Evolutionary conservation across 2,888 invertebrate species (phyloP).

Genomic region (Ellobium chinense): DNA sequence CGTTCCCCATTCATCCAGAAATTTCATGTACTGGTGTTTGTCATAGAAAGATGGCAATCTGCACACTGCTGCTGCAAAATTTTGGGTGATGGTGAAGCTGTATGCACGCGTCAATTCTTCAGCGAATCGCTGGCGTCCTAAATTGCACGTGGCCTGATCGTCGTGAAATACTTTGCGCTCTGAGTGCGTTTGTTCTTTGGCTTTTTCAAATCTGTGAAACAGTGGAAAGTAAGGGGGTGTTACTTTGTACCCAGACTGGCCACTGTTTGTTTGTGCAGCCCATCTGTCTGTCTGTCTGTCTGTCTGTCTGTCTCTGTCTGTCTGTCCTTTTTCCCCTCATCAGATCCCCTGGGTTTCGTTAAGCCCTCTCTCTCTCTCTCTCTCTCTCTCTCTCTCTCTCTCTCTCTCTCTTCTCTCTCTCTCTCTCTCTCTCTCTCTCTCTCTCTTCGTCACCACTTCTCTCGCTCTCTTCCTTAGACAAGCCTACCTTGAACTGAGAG

Average conservation of each 20-base stretch:
- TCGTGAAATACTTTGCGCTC: constrained; percentile 47
- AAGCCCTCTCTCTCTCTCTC: background rate
- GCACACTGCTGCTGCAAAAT: constrained; percentile 49
- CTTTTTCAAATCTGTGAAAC: background rate
- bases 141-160: constrained; percentile 47
- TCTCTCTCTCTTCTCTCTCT: background rate
- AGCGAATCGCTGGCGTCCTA: constrained; percentile 48
- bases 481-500: constrained; percentile 13
- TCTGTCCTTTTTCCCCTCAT: background rate
- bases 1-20: constrained; percentile 54
- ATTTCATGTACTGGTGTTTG: constrained; percentile 46
- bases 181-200: constrained; percentile 33
- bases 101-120: constrained; percentile 46
- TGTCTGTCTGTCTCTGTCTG: background rate
- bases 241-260: too few relatives aligned
- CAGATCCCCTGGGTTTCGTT: too few relatives aligned
- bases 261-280: background rate
- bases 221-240: too few relatives aligned
- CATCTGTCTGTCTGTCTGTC: background rate
- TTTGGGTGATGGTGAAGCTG: constrained; percentile 45
- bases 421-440: constrained; percentile 10
- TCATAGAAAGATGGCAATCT: constrained; percentile 37
- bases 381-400: background rate
- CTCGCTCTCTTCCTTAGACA: background rate
- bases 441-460: background rate